Conservation (phyloP, 2,888 invertebrate genomes). For the Rapana venosa region DNA sequence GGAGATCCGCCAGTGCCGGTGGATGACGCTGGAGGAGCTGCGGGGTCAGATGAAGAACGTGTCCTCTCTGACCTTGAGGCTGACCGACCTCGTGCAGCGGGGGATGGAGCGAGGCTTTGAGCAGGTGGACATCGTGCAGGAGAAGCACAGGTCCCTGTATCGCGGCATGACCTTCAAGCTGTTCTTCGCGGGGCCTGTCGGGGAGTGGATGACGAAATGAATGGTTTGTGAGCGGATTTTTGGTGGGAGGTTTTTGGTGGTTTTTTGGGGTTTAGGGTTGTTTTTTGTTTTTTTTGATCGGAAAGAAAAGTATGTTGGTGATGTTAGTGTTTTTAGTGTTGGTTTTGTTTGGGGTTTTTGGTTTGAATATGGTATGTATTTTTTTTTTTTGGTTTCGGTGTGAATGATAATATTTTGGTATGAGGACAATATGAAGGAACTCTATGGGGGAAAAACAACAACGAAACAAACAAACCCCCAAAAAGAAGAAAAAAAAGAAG, state of each 20-base stretch:
- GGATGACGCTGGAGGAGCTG: slow-evolving; percentile 71
- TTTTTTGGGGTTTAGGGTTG: neutral
- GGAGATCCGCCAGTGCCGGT: slow-evolving; percentile 71
- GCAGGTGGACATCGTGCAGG: slow-evolving; percentile 62
- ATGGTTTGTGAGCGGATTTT: neutral
- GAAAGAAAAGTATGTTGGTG: neutral
- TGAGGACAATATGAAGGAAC: too few relatives aligned
- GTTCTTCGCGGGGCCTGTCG: slow-evolving; percentile 56
- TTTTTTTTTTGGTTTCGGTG: neutral
- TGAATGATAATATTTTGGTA: too few relatives aligned
- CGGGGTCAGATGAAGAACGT: slow-evolving; percentile 50
- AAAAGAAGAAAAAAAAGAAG: too few relatives aligned
- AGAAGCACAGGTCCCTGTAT: slow-evolving; percentile 69
- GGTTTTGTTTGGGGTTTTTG: neutral
- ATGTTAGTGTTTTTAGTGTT: neutral
- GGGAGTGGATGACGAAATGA: neutral
- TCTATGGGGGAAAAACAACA: too few relatives aligned
- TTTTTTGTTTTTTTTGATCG: neutral
- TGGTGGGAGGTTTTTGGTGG: neutral
- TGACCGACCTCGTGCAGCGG: slow-evolving; percentile 58
- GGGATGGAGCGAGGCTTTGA: slow-evolving; percentile 71
- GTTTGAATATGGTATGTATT: neutral
- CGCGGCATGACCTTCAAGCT: slow-evolving; percentile 66
- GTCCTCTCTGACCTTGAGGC: slow-evolving; percentile 64
- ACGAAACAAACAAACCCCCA: too few relatives aligned